Evolutionary conservation across 2,797 vertebrate species (phyloP).

Genomic region (Characodon lateralis): DNA sequence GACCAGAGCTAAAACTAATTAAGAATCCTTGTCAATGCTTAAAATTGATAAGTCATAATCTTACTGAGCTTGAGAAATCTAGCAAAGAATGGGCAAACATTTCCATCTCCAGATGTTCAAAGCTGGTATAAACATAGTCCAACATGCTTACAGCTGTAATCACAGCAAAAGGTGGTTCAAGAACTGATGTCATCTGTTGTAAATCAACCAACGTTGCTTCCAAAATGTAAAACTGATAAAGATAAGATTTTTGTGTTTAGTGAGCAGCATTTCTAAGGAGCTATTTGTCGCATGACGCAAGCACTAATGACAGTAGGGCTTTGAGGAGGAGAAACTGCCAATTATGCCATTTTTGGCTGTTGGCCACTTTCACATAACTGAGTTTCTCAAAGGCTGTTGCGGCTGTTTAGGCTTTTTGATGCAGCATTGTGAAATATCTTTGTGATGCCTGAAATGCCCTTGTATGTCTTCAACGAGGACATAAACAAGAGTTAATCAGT

Average conservation of each 20-base stretch:
- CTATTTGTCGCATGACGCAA: conserved; percentile 69
- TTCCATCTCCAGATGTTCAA: too few relatives aligned
- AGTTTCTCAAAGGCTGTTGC: conserved; percentile 74
- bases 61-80: conserved; percentile 28
- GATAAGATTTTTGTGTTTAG: conserved; percentile 71
- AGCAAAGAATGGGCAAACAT: too few relatives aligned
- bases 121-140: too few relatives aligned
- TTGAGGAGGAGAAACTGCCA: conserved; percentile 67
- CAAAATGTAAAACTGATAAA: conserved; percentile 73
- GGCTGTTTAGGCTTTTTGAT: conserved; percentile 74
- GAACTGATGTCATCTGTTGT: conserved; percentile 26
- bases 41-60: conserved; percentile 4
- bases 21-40: too few relatives aligned
- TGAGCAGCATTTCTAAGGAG: conserved; percentile 52
- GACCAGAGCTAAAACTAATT: too few relatives aligned
- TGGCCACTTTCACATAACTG: conserved; percentile 73
- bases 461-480: conserved; percentile 5
- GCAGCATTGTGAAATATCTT: conserved; percentile 63
- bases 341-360: conserved; percentile 84
- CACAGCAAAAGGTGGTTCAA: neutral
- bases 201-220: conserved; percentile 53
- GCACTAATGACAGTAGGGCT: conserved; percentile 75
- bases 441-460: conserved; percentile 69
- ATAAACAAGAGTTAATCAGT: neutral
- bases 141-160: neutral